phyloP scores from a whole-genome alignment of 2,113 vertebrate genomes.

The Puntigrus tetrazona region DNA sequence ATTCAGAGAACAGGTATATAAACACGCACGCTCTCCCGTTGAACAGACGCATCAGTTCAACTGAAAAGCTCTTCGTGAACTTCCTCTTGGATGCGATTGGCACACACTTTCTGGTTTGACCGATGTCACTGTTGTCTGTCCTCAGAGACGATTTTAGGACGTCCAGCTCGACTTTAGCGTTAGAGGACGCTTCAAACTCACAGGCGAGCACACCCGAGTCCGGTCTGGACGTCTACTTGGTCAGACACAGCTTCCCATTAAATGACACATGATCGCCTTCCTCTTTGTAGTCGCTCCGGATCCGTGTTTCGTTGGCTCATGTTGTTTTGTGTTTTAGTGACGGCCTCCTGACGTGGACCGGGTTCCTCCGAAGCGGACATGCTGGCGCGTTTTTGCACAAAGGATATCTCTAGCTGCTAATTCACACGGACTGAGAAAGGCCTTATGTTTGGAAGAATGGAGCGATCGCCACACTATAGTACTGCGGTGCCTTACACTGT shows the following conservation, averaged over 20 bases:
- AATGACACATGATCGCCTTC: not conserved
- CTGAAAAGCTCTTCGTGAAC: not conserved
- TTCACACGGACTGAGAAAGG: conserved; percentile 1
- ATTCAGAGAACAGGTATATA: conserved; percentile 67
- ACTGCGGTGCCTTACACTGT: conserved; percentile 12
- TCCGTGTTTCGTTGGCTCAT: not conserved
- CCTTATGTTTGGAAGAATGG: not conserved
- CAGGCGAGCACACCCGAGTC: conserved; percentile 78
- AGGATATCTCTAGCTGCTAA: conserved; percentile 42
- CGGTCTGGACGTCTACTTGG: conserved; percentile 89
- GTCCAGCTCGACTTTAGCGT: conserved; percentile 84
- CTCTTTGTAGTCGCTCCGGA: not conserved
- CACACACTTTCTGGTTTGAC: not conserved
- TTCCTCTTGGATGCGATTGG: not conserved
- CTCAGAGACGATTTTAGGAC: conserved; percentile 80
- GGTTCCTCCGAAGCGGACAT: not conserved
- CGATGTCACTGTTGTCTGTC: not conserved
- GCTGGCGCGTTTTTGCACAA: conserved; percentile 18
- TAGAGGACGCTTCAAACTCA: conserved; percentile 78
- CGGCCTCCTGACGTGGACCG: conserved; percentile 10
- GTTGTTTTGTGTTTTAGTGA: conserved; percentile 45
- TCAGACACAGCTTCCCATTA: conserved; percentile 65
- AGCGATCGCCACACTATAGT: conserved; percentile 10
- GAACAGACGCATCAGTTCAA: not conserved
- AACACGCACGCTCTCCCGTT: not conserved